A percentile compares a stretch with the other conserved stretches of the same genome.
Conservation (phyloP, 2,888 invertebrate species). For the Linnaemya tessellans region DNA sequence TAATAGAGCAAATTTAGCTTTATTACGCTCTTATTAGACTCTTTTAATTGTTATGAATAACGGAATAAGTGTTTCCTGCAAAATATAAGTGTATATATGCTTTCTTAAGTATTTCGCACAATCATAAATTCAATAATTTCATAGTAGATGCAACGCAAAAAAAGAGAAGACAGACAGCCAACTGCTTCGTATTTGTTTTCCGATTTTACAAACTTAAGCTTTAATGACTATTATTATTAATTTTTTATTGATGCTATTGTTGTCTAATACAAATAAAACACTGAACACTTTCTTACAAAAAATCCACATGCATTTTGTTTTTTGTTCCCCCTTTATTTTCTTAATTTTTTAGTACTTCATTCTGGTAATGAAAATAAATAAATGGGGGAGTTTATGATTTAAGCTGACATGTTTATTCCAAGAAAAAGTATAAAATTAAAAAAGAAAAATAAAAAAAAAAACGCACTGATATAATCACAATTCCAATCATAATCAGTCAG, state of each 20-base stretch:
- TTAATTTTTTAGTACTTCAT: slow-evolving; percentile 10
- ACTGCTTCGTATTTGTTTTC: slow-evolving; percentile 51
- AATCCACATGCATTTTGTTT: slow-evolving; percentile 4
- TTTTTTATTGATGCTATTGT: slow-evolving; percentile 51
- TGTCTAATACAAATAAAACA: slow-evolving; percentile 43
- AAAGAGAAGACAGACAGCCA: not conserved
- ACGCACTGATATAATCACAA: slow-evolving; percentile 30
- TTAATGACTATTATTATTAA: slow-evolving; percentile 32
- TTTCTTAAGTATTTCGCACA: not conserved
- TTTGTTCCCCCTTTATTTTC: not conserved
- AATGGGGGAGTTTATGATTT: slow-evolving; percentile 65
- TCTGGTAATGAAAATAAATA: slow-evolving; percentile 49
- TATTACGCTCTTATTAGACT: too few species aligned
- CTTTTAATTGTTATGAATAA: too few species aligned
- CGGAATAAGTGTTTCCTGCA: too few species aligned
- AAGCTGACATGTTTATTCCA: slow-evolving; percentile 62
- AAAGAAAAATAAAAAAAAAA: too few species aligned
- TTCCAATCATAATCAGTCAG: slow-evolving; percentile 54
- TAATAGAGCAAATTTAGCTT: too few species aligned
- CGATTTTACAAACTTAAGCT: slow-evolving; percentile 18
- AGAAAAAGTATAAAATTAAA: slow-evolving; percentile 23
- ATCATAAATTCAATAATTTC: not conserved
- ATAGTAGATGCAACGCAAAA: not conserved
- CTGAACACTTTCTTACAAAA: slow-evolving; percentile 1
- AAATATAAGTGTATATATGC: too few species aligned